These are phyloP conservation scores for Columba livia DNA, from an alignment of 2,113 vertebrate species.

Conservation along the genomic window DNA sequence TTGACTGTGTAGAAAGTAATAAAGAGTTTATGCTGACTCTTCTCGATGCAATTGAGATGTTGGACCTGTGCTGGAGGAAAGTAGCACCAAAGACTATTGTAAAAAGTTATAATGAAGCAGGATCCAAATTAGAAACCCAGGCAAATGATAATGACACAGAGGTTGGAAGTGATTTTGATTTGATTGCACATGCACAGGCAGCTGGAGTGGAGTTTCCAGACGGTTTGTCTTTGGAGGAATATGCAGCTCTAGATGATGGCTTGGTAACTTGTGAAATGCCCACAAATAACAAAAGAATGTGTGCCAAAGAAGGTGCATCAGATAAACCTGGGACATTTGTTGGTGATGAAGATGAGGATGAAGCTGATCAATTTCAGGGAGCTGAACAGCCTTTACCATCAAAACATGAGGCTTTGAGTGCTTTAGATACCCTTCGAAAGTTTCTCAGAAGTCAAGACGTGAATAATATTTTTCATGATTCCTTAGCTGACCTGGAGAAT, in stretches of 20 bases:
- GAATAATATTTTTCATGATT: conserved; percentile 41
- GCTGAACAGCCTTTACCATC: conserved; percentile 54
- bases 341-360: conserved; percentile 42
- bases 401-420: conserved; percentile 64
- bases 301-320: not conserved
- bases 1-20: conserved; percentile 67
- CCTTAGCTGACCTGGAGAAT: conserved; percentile 72
- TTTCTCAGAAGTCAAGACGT: conserved; percentile 69
- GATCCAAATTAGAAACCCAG: conserved; percentile 49
- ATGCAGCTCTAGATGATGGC: conserved; percentile 65
- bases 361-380: not conserved
- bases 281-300: not conserved
- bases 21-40: conserved; percentile 71
- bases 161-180: conserved; percentile 15
- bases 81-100: conserved; percentile 48
- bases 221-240: conserved; percentile 68
- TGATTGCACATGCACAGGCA: conserved; percentile 46
- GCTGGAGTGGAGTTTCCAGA: conserved; percentile 71
- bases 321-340: conserved; percentile 5
- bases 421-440: conserved; percentile 69
- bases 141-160: not conserved
- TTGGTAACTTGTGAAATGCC: conserved; percentile 48
- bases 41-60: conserved; percentile 66
- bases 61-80: conserved; percentile 71
- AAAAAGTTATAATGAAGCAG: conserved; percentile 54